Conservation (phyloP, 2,113 vertebrate genomes). For the Sterrhoptilus dennistouni region DNA sequence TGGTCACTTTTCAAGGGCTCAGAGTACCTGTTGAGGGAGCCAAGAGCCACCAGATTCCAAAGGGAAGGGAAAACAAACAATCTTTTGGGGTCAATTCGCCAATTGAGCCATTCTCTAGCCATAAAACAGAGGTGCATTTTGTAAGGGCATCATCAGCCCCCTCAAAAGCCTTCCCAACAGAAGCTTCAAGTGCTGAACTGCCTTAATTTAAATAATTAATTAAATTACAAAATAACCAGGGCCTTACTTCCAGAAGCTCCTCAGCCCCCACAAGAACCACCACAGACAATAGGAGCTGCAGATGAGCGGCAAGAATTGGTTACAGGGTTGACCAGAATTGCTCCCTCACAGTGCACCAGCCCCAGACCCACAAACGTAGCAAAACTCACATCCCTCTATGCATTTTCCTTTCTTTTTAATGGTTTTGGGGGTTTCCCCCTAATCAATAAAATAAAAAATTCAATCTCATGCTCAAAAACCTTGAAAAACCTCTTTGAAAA, state of each 20-base stretch:
- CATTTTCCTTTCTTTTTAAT: not conserved
- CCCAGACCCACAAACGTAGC: not conserved
- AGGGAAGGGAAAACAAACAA: too few relatives aligned
- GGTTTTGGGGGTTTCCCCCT: accelerated
- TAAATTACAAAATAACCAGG: not conserved
- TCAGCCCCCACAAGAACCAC: not conserved
- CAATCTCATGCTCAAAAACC: not conserved
- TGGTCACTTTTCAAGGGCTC: not conserved
- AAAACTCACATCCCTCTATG: not conserved
- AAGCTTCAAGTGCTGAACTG: not conserved
- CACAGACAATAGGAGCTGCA: not conserved
- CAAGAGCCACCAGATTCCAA: not conserved
- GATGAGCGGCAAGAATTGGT: not conserved
- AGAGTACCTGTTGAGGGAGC: not conserved
- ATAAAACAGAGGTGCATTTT: too few relatives aligned
- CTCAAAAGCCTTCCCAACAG: not conserved
- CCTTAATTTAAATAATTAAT: not conserved
- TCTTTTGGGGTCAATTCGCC: too few relatives aligned
- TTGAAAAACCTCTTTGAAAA: not conserved
- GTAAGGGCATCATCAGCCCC: not conserved
- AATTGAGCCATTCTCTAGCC: too few relatives aligned
- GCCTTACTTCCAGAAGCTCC: not conserved
- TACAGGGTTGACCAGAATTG: not conserved
- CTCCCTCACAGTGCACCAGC: not conserved
- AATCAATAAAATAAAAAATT: not conserved